Base-by-base conservation (phyloP, 2,888 invertebrate species). In the Pseudococcus jackbeardsleyi region DNA sequence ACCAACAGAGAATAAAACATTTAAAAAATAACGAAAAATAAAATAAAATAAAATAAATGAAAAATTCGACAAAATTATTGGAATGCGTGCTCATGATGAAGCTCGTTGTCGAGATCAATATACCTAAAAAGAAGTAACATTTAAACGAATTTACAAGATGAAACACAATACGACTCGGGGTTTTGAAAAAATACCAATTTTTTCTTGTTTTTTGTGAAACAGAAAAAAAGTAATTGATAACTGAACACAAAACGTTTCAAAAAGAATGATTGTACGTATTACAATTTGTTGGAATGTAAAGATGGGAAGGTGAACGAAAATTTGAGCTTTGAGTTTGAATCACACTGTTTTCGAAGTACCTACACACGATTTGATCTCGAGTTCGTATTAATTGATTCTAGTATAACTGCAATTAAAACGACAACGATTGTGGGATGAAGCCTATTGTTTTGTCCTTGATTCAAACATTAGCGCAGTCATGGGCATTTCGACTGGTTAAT, bases 31-130 rank as follows among this genome's bases (percentile, higher is more conserved):
- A 64, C 19, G 22, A 22, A 64, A 22, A 22, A 15, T 50, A 50
- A 50, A 12, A 17, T 15, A 19, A 8, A 64, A 22, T 22, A 22
- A 64, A 64, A 22, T 59, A 17, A 11, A 59, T n/a, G 17, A 22
- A 64, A 22, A 64, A 64, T 7, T 64, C 22, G 19, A 22, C 19
- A 22, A 64, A 22, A 64, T 3, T 19, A 9, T 64, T 64, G 64
- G 64, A 64, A 64, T 64, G 64, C 64, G 64, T 64, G 64, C 64
- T 64, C 64, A 22, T 64, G 12, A 64, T 64, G 64, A 64, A 64
- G 64, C 64, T 64, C 64, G 64, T 64, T 64, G 22, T 19, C 64
- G 64, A 64, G 64, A 64, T 64, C 64, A 64, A 15, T 50, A 1
- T 50, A 50, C 50, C 4, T 64, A 22, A 22, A 22, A 64, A 64